These are phyloP conservation scores for Sebastiscus tertius DNA, from an alignment of 2,797 vertebrate genomes.

Conservation along the genomic window DNA sequence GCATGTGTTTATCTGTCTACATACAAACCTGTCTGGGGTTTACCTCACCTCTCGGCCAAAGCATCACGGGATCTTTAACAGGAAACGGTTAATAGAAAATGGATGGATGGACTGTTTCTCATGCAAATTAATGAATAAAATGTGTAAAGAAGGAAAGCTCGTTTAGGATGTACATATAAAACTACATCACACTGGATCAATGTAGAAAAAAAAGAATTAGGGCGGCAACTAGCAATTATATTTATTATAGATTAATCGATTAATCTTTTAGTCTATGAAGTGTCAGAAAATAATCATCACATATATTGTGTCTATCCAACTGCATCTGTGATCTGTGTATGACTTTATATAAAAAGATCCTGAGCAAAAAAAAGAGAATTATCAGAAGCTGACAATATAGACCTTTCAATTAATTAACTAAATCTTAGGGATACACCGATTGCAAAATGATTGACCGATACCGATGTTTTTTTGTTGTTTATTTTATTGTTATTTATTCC, in stretches of 20 bases:
- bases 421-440: too few species aligned
- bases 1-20: neutral
- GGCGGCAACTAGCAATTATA: neutral
- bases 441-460: too few species aligned
- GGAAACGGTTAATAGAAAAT: neutral
- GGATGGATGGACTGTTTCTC: neutral
- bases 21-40: conserved; percentile 7
- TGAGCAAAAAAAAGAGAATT: neutral
- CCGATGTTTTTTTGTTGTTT: too few species aligned
- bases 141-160: neutral
- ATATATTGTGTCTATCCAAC: neutral
- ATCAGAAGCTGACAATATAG: neutral
- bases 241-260: neutral
- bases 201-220: neutral
- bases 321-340: neutral
- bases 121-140: neutral
- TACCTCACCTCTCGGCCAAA: too few species aligned
- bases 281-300: neutral
- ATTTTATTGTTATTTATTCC: too few species aligned
- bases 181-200: neutral
- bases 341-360: neutral
- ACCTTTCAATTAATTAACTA: too few species aligned
- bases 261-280: neutral
- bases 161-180: neutral
- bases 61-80: neutral